Base-by-base conservation (phyloP, 2,888 invertebrate genomes). In the Agonum fuliginosum region DNA sequence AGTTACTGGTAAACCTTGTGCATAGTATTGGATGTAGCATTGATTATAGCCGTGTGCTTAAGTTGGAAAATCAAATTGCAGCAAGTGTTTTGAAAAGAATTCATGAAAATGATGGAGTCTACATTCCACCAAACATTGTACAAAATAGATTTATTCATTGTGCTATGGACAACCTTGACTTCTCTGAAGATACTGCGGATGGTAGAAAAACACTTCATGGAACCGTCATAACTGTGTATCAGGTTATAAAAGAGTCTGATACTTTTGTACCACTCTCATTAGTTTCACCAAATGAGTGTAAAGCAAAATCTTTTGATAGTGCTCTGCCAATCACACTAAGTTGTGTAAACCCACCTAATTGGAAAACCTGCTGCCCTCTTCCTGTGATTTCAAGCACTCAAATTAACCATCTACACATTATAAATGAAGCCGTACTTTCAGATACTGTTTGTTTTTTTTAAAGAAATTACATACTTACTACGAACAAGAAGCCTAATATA, bases 151-250 rank as follows among this genome's bases (percentile, higher is more conserved):
- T 65, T 65, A 20, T 65, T n/a, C 65, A 65, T 65, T 65, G 65
- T 65, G 65, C 30, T 65, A 27, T 27, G 65, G 65, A 65, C 14
- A 65, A 65, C 27, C 24, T 4, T 65, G 65, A 65, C 65, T 24
- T 65, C 27, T 65, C 12, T 65, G 30, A 65, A 65, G 65, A 65
- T 14, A 65, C 65, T 30, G 30, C 24, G 14, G 27, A 65, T 30
- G 65, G 65, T n/a, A 65, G 65, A 65, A 65, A 27, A 30, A 30
- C 30, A 30, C 30, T 30, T 30, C 30, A 30, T 30, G 30, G 30
- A 8, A 30, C 30, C 8, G 65, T 22, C 30, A 30, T 65, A 65
- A 65, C 65, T 65, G 65, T 27, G 24, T 65, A 65, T 22, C 65
- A 65, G 30, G 65, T 27, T 65, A 22, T 65, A 27, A 27, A 27